Conservation (phyloP, 2,113 vertebrate genomes). For the Montifringilla adamsi region DNA sequence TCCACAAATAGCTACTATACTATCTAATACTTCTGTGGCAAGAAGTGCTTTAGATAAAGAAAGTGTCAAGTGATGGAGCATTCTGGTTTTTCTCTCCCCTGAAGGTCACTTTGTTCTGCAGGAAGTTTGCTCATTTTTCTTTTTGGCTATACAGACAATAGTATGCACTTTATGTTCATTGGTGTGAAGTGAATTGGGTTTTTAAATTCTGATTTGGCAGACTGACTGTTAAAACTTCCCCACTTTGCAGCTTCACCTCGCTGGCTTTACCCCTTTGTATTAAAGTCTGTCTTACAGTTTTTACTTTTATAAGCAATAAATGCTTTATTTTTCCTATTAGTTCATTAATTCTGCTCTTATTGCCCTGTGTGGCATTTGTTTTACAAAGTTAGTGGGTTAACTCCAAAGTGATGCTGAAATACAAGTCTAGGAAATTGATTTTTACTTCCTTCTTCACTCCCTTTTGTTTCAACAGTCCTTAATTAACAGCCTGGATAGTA, state of each 20-base stretch:
- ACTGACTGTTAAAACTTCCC: neutral
- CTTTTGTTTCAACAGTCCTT: conserved; percentile 15
- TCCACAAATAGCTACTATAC: neutral
- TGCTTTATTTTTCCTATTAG: conserved; percentile 24
- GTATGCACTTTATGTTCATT: neutral
- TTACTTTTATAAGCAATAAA: conserved; percentile 13
- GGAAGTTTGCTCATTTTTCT: neutral
- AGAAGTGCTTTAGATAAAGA: neutral
- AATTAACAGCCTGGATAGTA: conserved; percentile 21
- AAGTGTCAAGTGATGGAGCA: neutral
- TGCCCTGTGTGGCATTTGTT: conserved; percentile 5
- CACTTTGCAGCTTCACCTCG: neutral
- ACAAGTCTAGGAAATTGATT: conserved; percentile 33
- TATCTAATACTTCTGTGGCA: neutral
- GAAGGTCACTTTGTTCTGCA: neutral
- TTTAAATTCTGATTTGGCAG: neutral
- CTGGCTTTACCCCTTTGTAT: neutral
- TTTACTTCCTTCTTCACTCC: conserved; percentile 3
- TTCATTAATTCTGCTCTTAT: conserved; percentile 24
- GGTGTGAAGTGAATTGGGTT: neutral
- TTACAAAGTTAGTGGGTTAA: neutral
- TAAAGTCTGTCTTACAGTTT: neutral
- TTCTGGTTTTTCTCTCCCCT: neutral
- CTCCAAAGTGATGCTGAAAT: conserved; percentile 13
- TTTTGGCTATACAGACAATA: neutral